phyloP scores from a whole-genome alignment of 1,140 invertebrate genomes.

The Yoshiicerus persimilis region DNA sequence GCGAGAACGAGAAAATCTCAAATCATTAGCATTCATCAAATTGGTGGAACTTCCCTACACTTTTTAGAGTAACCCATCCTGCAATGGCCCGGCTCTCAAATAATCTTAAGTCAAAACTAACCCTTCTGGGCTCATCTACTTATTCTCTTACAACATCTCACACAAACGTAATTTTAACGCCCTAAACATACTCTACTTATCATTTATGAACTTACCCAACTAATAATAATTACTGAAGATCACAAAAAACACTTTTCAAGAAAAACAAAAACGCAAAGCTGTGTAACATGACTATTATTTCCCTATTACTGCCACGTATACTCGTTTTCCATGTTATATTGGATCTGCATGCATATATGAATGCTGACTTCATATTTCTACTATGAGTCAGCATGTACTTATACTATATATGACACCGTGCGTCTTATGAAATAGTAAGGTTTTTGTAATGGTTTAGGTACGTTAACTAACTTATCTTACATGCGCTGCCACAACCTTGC shows the following conservation, averaged over 20 bases:
- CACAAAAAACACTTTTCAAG: not conserved
- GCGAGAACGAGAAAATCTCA: conserved; percentile 29
- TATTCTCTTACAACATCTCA: not conserved
- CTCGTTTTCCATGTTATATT: too few species aligned
- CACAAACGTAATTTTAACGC: not conserved
- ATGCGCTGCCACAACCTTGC: too few species aligned
- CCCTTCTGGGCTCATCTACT: not conserved
- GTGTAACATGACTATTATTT: too few species aligned
- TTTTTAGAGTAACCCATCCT: conserved; percentile 9
- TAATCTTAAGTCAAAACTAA: not conserved
- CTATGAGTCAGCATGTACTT: too few species aligned
- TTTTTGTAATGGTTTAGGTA: too few species aligned
- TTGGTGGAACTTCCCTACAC: conserved; percentile 6
- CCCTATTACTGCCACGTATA: too few species aligned
- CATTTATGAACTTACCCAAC: not conserved
- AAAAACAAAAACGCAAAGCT: not conserved
- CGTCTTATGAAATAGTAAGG: too few species aligned
- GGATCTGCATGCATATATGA: too few species aligned
- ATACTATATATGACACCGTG: too few species aligned
- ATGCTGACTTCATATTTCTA: too few species aligned
- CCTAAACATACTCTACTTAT: not conserved
- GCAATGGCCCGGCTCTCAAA: not conserved
- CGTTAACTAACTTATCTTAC: too few species aligned
- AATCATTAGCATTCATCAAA: conserved; percentile 26
- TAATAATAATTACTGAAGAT: not conserved